A percentile compares a stretch with the other conserved stretches of the same genome.
These are phyloP conservation scores for Drosophila testacea DNA, from an alignment of 2,888 invertebrate genomes.

Conservation along the genomic window DNA sequence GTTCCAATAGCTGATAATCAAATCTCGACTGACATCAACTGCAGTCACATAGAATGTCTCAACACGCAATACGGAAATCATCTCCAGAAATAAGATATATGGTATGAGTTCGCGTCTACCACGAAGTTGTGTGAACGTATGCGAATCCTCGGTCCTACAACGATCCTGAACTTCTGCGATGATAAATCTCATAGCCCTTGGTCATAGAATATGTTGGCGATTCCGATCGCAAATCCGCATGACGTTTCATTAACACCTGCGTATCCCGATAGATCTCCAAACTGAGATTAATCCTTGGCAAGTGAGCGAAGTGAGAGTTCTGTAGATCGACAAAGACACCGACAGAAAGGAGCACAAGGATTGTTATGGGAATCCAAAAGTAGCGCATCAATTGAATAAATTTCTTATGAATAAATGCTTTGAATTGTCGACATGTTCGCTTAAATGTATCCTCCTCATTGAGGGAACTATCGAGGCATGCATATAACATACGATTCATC, in stretches of 20 bases:
- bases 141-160: rapidly evolving
- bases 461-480: background rate
- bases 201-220: background rate
- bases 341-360: background rate
- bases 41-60: constrained; percentile 20
- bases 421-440: background rate
- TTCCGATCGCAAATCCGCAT: background rate
- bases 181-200: background rate
- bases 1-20: constrained; percentile 24
- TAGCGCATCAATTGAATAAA: background rate
- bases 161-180: background rate
- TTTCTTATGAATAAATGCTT: background rate
- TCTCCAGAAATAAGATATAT: constrained; percentile 9
- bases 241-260: constrained; percentile 4
- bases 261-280: background rate
- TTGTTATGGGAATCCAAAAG: background rate
- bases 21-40: background rate
- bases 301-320: constrained; percentile 6
- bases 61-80: background rate
- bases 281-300: background rate
- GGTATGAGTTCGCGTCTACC: constrained; percentile 21
- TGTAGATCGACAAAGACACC: constrained; percentile 1
- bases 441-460: background rate
- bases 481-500: background rate
- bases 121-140: background rate